These are phyloP conservation scores for Thyatira batis DNA, from an alignment of 2,888 invertebrate species.

Conservation along the genomic window DNA sequence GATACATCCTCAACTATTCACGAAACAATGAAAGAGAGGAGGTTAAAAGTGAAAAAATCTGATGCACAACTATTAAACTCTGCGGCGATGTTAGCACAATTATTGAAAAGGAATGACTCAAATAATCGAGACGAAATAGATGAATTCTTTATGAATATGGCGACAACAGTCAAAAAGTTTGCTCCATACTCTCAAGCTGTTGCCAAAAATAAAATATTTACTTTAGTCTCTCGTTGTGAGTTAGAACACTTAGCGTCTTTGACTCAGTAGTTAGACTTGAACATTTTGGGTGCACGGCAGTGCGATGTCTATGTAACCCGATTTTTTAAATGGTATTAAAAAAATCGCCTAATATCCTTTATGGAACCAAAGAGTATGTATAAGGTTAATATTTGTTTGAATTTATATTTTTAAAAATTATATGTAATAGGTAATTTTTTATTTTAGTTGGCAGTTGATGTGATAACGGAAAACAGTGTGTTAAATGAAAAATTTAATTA, in stretches of 20 bases:
- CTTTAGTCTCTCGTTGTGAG: slow-evolving; percentile 9
- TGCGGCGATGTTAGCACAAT: background rate
- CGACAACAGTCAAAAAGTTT: slow-evolving; percentile 26
- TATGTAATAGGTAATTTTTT: too few relatives aligned
- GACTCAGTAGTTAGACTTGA: background rate
- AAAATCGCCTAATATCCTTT: too few relatives aligned
- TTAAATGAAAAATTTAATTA: too few relatives aligned
- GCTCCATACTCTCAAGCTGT: slow-evolving; percentile 19
- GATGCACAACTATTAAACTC: background rate
- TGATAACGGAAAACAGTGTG: too few relatives aligned
- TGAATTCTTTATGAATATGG: slow-evolving; percentile 23
- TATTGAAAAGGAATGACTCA: background rate
- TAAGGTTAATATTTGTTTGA: too few relatives aligned
- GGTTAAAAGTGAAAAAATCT: background rate
- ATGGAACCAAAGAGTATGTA: too few relatives aligned
- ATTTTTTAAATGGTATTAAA: too few relatives aligned
- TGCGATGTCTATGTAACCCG: background rate
- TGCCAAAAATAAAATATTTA: slow-evolving; percentile 22
- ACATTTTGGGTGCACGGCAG: background rate
- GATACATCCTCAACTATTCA: background rate
- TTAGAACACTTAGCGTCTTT: background rate
- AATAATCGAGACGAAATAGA: slow-evolving; percentile 12
- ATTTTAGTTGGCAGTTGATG: too few relatives aligned
- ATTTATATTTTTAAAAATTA: too few relatives aligned
- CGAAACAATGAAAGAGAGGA: background rate